phyloP scores from a whole-genome alignment of 2,888 invertebrate genomes.

The Xestia c-nigrum region DNA sequence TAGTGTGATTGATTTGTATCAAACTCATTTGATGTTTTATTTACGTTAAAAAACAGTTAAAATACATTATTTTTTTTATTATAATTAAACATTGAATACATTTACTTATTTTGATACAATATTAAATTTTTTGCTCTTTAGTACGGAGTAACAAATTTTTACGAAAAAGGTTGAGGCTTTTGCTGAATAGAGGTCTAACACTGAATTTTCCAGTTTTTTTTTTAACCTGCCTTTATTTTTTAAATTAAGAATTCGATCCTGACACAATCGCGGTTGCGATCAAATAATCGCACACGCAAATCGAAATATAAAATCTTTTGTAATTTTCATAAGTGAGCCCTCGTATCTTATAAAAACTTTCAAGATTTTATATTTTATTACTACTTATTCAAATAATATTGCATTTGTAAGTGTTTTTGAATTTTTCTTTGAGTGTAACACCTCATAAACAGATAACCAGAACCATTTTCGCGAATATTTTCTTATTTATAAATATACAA shows the following conservation, averaged over 20 bases:
- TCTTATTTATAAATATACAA: conserved; percentile 84
- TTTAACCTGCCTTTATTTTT: conserved; percentile 35
- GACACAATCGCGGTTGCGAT: conserved; percentile 62
- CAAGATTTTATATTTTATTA: conserved; percentile 78
- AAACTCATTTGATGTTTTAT: conserved; percentile 69
- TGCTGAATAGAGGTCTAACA: conserved; percentile 54
- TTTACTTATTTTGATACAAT: conserved; percentile 78
- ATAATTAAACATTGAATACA: conserved; percentile 83
- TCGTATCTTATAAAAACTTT: conserved; percentile 72
- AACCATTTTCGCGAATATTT: conserved; percentile 70
- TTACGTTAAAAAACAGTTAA: conserved; percentile 80
- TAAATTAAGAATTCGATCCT: conserved; percentile 65
- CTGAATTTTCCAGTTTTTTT: conserved; percentile 33
- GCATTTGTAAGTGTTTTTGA: conserved; percentile 34
- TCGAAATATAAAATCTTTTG: conserved; percentile 79
- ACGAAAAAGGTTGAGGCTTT: conserved; percentile 69
- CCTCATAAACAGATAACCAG: conserved; percentile 66
- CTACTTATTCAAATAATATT: conserved; percentile 48
- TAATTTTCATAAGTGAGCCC: conserved; percentile 84
- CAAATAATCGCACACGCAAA: conserved; percentile 62
- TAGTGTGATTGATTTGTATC: conserved; percentile 69
- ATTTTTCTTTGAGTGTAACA: conserved; percentile 62
- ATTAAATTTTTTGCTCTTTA: conserved; percentile 66
- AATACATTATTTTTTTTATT: conserved; percentile 75
- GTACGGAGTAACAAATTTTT: conserved; percentile 81